Conservation (phyloP, 2,113 vertebrate species). For the Onychostruthus taczanowskii region DNA sequence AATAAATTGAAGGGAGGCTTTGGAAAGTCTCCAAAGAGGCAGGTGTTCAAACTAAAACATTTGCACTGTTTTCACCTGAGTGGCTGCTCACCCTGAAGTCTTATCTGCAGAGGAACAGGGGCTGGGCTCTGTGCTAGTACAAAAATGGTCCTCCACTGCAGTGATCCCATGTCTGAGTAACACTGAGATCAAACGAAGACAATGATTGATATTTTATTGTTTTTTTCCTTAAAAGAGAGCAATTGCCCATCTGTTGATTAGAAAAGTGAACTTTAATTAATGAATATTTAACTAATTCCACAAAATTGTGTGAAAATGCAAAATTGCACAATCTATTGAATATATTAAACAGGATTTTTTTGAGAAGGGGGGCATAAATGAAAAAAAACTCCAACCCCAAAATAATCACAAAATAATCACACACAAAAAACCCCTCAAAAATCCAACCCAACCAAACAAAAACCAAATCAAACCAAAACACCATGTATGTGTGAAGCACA, state of each 20-base stretch:
- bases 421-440: rapidly evolving
- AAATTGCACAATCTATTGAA: rapidly evolving
- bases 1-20: constrained; percentile 33
- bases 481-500: rapidly evolving
- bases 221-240: background rate
- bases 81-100: background rate
- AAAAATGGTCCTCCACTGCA: rapidly evolving
- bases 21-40: constrained; percentile 26
- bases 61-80: background rate
- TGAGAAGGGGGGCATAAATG: background rate
- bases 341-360: background rate
- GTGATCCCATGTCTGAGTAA: background rate
- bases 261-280: background rate
- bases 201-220: background rate
- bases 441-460: background rate
- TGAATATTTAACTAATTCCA: background rate
- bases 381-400: rapidly evolving
- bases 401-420: background rate
- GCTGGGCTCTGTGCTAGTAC: background rate
- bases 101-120: background rate
- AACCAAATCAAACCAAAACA: background rate
- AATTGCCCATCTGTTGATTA: background rate
- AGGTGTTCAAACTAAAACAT: constrained; percentile 28
- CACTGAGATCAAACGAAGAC: background rate
- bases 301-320: background rate